A percentile compares a stretch with the other conserved stretches of the same genome.
Conservation (phyloP, 2,113 vertebrate species). For the Rostratula benghalensis region DNA sequence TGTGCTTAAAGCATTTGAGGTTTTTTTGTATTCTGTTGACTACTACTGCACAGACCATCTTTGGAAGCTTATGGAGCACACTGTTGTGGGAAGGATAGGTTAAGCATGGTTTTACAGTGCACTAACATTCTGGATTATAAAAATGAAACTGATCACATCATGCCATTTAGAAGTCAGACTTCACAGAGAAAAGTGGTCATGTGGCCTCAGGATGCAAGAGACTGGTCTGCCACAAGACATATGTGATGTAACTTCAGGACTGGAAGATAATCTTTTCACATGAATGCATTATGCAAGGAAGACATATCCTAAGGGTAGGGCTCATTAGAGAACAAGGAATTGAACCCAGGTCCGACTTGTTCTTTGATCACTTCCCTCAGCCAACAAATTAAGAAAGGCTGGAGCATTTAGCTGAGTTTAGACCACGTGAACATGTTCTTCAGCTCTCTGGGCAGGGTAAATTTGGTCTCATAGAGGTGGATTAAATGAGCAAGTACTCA, state of each 20-base stretch:
- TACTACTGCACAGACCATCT: rapidly evolving
- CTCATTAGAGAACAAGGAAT: neutral
- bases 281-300: neutral
- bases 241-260: neutral
- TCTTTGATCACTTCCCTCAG: neutral
- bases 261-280: neutral
- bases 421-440: neutral
- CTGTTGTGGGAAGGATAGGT: neutral
- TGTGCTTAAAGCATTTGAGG: neutral
- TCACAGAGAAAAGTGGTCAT: neutral
- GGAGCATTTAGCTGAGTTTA: neutral
- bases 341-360: neutral
- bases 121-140: neutral
- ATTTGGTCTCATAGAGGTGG: neutral
- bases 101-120: neutral
- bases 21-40: neutral
- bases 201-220: neutral
- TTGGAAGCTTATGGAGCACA: neutral
- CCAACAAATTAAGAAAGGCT: neutral
- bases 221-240: neutral
- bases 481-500: neutral
- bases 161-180: neutral
- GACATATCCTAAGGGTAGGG: neutral
- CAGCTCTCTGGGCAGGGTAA: neutral
- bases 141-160: neutral